Evolutionary conservation across 1,140 invertebrate species (phyloP).

Genomic region (Drosophila malerkotliana): DNA sequence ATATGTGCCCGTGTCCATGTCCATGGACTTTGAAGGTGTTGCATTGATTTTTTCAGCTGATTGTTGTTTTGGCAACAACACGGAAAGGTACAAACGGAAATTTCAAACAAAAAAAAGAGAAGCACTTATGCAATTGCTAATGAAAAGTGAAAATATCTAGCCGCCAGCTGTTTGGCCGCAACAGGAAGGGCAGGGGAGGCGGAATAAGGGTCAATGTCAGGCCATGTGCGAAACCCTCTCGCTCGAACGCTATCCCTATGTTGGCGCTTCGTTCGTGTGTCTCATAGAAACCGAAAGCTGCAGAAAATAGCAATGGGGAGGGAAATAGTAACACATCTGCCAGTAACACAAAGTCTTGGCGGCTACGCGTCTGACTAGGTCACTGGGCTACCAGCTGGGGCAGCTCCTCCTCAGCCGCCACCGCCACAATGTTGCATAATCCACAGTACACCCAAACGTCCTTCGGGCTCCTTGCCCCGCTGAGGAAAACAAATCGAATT

Average conservation of each 20-base stretch:
- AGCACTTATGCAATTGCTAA: conserved; percentile 29
- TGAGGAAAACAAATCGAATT: conserved; percentile 10
- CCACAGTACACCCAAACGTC: conserved; percentile 1
- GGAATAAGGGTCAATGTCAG: conserved; percentile 64
- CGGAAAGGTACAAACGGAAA: not conserved
- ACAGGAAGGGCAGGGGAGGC: not conserved
- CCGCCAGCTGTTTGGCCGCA: not conserved
- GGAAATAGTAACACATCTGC: not conserved
- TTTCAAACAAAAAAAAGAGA: conserved; percentile 1
- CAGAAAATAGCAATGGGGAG: conserved; percentile 13
- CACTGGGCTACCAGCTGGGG: conserved; percentile 59
- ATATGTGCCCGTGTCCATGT: conserved; percentile 46
- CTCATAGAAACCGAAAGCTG: conserved; percentile 68
- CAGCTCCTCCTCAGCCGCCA: conserved; percentile 19
- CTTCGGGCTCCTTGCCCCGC: conserved; percentile 9
- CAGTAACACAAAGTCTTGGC: conserved; percentile 38
- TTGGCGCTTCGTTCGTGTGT: not conserved
- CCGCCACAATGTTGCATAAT: conserved; percentile 37
- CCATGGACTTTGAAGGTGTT: conserved; percentile 73
- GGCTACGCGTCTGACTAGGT: conserved; percentile 49
- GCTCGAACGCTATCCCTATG: conserved; percentile 13
- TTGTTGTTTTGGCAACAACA: conserved; percentile 37
- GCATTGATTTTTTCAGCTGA: conserved; percentile 41
- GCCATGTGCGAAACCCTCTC: conserved; percentile 56
- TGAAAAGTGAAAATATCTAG: not conserved